Evolutionary conservation across 1,140 invertebrate species (phyloP), one percentile per base, ranked within the genome.

Genomic region (Medauroidea extradentata): DNA sequence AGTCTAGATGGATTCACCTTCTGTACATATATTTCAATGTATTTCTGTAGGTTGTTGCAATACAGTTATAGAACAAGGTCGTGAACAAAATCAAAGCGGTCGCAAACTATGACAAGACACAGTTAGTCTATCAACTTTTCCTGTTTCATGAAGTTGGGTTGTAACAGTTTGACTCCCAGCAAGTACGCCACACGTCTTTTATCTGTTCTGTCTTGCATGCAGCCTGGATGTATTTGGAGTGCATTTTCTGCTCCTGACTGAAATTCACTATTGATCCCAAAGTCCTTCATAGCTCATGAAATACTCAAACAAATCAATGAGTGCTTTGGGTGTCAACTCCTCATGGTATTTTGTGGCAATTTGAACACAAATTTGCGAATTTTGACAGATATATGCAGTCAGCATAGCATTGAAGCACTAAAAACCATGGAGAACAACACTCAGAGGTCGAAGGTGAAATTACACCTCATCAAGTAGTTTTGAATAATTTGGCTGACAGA

Each of bases 271-370:
- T 99, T 0, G 96, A 98, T 34, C 97, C 96, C 38, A 99, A 80
- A 99, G 75, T 5, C 97, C 98, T 75, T 99, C 98, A 74, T 96
- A 99, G 63, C 93, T 96, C 78, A 99, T 99, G 80, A 99, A 99
- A 49, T 93, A 95, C 75, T 99, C 98, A 72, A 99, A 99, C 19
- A 99, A 77, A 78, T 99, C 97, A 68, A 99, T 99, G 14, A 99
- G 79, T 2, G 93, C 84, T 74, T 96, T 94, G 1, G 96, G 98
- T 3, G 93, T 94, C 13, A 99, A 79, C 73, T 99, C 96, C 73
- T 99, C 98, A 70, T 99, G 96, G 76, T 99, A 99, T 75, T 99
- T 99, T 3, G 95, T 99, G 2, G 98, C 98, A 57, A 99, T 98
- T 63, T 75, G 51, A 44, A 54, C 41, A 38, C 27, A 34, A 57